Conservation (phyloP, 2,797 vertebrate genomes). For the Coendou prehensilis region DNA sequence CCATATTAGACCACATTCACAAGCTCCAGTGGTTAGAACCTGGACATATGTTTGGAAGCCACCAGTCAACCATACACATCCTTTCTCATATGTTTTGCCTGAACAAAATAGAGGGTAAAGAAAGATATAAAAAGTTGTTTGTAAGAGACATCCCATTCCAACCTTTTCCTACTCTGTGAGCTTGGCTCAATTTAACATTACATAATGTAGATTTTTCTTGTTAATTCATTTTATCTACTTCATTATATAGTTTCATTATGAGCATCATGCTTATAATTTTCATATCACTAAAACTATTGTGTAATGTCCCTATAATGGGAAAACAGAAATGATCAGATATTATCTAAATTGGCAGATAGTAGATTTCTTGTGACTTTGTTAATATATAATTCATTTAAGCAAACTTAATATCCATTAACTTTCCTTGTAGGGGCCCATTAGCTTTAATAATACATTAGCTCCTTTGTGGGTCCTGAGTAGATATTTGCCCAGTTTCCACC, state of each 20-base stretch:
- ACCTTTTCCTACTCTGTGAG: slow-evolving; percentile 35
- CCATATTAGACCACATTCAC: neutral
- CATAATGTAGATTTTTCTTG: slow-evolving; percentile 73
- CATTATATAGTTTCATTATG: slow-evolving; percentile 89
- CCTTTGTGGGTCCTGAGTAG: slow-evolving; percentile 89
- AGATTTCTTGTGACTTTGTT: slow-evolving; percentile 89
- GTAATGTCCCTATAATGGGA: slow-evolving; percentile 90
- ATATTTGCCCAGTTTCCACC: slow-evolving; percentile 78
- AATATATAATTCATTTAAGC: slow-evolving; percentile 93
- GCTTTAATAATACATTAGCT: slow-evolving; percentile 91
- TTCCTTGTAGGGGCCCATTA: slow-evolving; percentile 92
- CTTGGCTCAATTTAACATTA: slow-evolving; percentile 71
- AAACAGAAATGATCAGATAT: slow-evolving; percentile 91
- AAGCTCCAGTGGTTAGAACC: neutral
- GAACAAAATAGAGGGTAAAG: neutral
- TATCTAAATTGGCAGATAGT: slow-evolving; percentile 90
- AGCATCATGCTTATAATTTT: slow-evolving; percentile 91
- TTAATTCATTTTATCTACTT: slow-evolving; percentile 88
- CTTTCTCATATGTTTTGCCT: accelerated
- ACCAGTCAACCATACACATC: neutral
- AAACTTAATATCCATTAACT: slow-evolving; percentile 93
- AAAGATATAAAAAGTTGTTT: neutral
- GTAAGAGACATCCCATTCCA: neutral
- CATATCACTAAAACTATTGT: slow-evolving; percentile 88
- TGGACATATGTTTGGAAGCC: neutral